These are phyloP conservation scores for Betta splendens DNA, from an alignment of 2,797 vertebrate genomes.

Conservation along the genomic window DNA sequence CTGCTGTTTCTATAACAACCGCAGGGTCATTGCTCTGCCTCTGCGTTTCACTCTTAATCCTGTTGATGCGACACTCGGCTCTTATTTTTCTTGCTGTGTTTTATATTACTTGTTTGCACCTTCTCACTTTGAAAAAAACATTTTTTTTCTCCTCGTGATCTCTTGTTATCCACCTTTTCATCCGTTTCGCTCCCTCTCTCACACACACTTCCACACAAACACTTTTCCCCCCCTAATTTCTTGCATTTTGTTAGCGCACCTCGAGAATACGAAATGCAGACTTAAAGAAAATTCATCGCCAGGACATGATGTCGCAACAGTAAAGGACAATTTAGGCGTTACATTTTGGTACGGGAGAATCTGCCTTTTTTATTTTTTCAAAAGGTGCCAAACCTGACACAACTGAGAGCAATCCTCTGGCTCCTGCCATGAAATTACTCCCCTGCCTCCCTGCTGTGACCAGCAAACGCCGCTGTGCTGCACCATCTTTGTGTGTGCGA, in stretches of 20 bases:
- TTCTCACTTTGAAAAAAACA: conserved; percentile 20
- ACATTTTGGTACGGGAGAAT: conserved; percentile 1
- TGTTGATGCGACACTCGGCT: conserved; percentile 34
- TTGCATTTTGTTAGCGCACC: not conserved
- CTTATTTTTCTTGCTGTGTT: conserved; percentile 23
- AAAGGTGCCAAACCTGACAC: conserved; percentile 9
- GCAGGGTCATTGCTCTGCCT: conserved; percentile 46
- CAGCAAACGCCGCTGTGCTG: conserved; percentile 17
- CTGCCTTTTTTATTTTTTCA: not conserved
- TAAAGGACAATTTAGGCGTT: not conserved
- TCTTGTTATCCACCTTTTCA: not conserved
- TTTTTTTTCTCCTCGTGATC: not conserved
- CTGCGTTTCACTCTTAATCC: conserved; percentile 49
- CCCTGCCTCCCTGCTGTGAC: conserved; percentile 29
- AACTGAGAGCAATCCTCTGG: conserved; percentile 11
- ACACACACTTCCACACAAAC: too few relatives aligned
- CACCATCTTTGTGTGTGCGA: conserved; percentile 1
- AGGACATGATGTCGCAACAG: not conserved
- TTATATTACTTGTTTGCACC: conserved; percentile 26
- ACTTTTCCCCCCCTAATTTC: not conserved
- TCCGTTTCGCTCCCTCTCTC: not conserved
- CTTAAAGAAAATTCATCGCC: not conserved
- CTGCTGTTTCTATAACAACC: conserved; percentile 67
- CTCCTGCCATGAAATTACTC: conserved; percentile 33
- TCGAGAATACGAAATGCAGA: not conserved